Percentiles rank a stretch among this genome's conserved stretches.
Conservation (phyloP, 2,113 vertebrate genomes). For the Crocuta crocuta region DNA sequence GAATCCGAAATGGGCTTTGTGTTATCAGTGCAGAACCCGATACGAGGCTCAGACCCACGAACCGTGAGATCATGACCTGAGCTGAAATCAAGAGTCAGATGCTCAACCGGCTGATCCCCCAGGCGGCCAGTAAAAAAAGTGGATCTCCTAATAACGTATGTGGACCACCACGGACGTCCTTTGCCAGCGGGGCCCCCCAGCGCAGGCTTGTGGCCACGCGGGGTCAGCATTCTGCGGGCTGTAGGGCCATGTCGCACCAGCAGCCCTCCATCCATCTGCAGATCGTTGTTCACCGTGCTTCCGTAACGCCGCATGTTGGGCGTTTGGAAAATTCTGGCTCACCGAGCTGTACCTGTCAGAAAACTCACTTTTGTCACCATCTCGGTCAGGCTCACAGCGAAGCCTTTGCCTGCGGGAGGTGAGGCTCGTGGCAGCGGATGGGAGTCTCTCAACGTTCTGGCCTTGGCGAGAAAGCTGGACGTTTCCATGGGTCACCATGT, state of each 20-base stretch:
- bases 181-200: not conserved
- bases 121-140: not conserved
- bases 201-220: rapidly evolving
- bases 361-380: not conserved
- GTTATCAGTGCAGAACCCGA: no score
- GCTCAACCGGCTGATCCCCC: no score
- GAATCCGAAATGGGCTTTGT: no score
- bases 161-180: rapidly evolving
- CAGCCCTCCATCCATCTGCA: rapidly evolving
- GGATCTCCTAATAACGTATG: no score
- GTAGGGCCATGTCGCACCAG: not conserved
- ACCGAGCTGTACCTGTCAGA: rapidly evolving
- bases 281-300: rapidly evolving
- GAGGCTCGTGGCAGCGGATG: not conserved
- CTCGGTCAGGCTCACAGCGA: rapidly evolving
- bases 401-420: not conserved
- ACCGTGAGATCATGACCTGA: no score
- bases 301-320: rapidly evolving
- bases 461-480: not conserved
- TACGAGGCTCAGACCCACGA: no score
- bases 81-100: no score
- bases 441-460: not conserved
- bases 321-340: rapidly evolving
- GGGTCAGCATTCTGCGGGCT: no score
- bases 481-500: not conserved